A percentile compares a stretch with the other conserved stretches of the same genome.
Evolutionary conservation across 1,140 invertebrate species (phyloP).

Genomic region (Drosophila seguyi): DNA sequence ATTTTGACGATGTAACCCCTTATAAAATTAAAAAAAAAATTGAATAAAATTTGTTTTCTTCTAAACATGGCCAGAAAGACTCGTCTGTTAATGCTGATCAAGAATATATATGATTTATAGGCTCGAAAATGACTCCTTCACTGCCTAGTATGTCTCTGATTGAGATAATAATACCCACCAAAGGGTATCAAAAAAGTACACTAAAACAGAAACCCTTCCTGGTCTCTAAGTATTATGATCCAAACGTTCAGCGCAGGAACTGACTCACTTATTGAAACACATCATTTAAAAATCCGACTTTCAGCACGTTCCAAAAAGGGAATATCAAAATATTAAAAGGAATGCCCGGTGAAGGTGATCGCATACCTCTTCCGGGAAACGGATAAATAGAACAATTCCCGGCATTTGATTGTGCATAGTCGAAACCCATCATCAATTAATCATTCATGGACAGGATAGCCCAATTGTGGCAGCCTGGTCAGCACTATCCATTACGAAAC

Average conservation of each 20-base stretch:
- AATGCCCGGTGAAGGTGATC: slow-evolving; percentile 3
- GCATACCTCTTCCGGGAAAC: neutral
- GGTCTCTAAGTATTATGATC: neutral
- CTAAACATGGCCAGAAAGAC: too few species aligned
- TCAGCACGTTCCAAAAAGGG: neutral
- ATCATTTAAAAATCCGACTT: neutral
- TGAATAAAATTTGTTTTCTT: too few species aligned
- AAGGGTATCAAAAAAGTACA: neutral
- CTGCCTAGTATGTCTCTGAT: too few species aligned
- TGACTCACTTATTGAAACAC: neutral
- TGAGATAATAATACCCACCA: too few species aligned
- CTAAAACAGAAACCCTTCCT: neutral
- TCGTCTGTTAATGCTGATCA: too few species aligned
- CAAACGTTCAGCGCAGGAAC: neutral
- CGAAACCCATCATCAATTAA: slow-evolving; percentile 17
- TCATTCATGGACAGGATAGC: slow-evolving; percentile 13
- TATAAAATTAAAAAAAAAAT: too few species aligned
- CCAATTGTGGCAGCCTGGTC: slow-evolving; percentile 24
- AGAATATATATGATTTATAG: too few species aligned
- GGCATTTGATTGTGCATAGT: neutral
- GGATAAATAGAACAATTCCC: neutral
- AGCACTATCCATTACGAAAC: slow-evolving; percentile 47
- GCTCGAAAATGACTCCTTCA: too few species aligned
- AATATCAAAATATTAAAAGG: neutral
- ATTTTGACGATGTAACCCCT: too few species aligned